A percentile compares a stretch with the other conserved stretches of the same genome.
phyloP scores from a whole-genome alignment of 2,113 vertebrate genomes.

The Apteryx owenii region DNA sequence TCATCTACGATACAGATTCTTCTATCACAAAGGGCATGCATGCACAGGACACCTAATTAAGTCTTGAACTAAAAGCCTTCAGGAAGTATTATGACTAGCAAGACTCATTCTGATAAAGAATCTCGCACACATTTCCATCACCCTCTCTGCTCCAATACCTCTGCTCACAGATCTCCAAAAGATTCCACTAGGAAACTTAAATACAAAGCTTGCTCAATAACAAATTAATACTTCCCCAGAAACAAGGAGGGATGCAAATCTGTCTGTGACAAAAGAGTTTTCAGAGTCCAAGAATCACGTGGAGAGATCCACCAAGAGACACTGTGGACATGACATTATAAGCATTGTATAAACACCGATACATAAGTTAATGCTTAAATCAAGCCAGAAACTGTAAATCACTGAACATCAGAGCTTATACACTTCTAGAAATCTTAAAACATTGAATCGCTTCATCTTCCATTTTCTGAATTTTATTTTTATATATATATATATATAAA shows the following conservation, averaged over 20 bases:
- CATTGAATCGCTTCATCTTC: background rate
- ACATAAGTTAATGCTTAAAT: background rate
- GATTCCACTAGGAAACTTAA: background rate
- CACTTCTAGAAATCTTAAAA: background rate
- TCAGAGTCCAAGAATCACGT: background rate
- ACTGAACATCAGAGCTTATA: background rate
- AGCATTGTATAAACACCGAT: background rate
- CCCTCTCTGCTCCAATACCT: background rate
- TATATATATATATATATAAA: too few species aligned
- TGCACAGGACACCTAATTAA: too few species aligned
- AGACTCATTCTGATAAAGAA: background rate
- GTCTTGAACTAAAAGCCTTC: too few species aligned
- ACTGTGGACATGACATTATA: rapidly evolving
- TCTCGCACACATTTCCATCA: background rate
- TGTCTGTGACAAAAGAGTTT: background rate
- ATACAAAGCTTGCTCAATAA: background rate
- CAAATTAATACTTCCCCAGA: background rate
- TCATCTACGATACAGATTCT: too few species aligned
- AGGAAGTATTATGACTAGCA: background rate
- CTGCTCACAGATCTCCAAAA: background rate
- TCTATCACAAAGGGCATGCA: too few species aligned
- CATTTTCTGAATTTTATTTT: background rate
- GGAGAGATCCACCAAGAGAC: background rate
- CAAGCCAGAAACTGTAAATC: background rate
- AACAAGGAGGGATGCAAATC: background rate